Conservation (phyloP, 1,140 invertebrate genomes). For the Leptinotarsa texana region DNA sequence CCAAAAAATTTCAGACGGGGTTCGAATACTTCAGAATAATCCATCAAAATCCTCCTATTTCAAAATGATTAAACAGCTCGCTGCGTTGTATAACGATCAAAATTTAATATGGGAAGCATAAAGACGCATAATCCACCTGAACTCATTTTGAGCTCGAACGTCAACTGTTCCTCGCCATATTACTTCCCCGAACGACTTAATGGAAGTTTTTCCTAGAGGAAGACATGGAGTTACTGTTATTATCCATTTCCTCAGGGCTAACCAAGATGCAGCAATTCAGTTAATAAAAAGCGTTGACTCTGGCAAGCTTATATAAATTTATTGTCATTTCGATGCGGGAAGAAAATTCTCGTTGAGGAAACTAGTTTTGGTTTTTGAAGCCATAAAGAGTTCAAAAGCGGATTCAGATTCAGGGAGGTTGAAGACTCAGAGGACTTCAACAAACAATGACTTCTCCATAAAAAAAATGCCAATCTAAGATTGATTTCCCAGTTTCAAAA, state of each 20-base stretch:
- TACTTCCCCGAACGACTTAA: constrained; percentile 64
- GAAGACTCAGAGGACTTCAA: no score
- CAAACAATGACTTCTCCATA: no score
- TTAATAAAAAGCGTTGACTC: constrained; percentile 29
- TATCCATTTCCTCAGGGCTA: constrained; percentile 62
- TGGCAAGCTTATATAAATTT: constrained; percentile 19
- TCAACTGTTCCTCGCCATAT: constrained; percentile 17
- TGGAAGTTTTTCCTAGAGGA: constrained; percentile 64
- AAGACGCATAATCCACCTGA: background rate
- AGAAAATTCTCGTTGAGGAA: constrained; percentile 1
- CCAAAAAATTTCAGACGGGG: no score
- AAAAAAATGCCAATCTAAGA: no score
- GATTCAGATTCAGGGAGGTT: no score
- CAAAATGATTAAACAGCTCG: background rate
- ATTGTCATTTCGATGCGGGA: constrained; percentile 6
- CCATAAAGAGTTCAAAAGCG: no score
- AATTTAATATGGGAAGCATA: background rate
- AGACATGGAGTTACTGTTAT: constrained; percentile 71
- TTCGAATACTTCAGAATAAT: no score
- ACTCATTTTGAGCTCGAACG: background rate
- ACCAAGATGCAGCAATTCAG: constrained; percentile 52
- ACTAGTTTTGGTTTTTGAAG: background rate
- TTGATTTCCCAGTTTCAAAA: no score
- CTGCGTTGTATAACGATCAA: background rate
- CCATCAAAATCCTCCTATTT: background rate